Evolutionary conservation across 2,888 invertebrate species (phyloP), one percentile per base, ranked within the genome.

Genomic region (Parnassius orleans): DNA sequence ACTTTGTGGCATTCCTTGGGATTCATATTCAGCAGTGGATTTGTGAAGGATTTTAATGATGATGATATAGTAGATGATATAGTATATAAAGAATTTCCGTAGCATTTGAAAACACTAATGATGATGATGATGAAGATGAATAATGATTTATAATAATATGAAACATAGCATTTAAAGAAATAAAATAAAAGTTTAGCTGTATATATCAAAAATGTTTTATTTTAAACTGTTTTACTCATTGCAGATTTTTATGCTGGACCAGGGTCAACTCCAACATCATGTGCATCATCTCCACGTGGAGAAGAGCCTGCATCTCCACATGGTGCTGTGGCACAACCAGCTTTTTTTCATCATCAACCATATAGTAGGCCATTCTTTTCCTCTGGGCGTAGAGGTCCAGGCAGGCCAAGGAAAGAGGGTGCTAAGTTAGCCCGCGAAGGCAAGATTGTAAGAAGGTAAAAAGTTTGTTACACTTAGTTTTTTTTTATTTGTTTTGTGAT

Each of bases 371-470:
- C 92, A 53, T 92, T 90, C 72, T 91, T 92, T 66, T 86, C 88
- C 10, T 86, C 93, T 61, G 93, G 94, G 59, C 93, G 95, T 69
- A 93, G 96, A 68, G 96, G 96, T 56, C 95, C 96, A 15, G 96
- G 96, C 12, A 92, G 96, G 73, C 96, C 96, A 11, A 93, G 96
- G 66, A 95, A 96, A 76, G 96, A 96, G 83, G 94, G 95, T 64
- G 92, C 93, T 72, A 90, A 92, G 69, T 72, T 90, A 60, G 83
- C 90, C 15, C 75, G 87, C 60, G 92, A 92, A 69, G 92, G 92
- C 50, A 92, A 92, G 73, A 90, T 92, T 75, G 92, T 91, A 48
- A 81, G 90, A 74, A 86, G 91, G 92, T 90, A 79, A 72, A 58
- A 69, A 53, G 52, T 46, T 46, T 46, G n/a, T 46, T 7, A 7